These are phyloP conservation scores for Neoarius graeffei DNA, from an alignment of 2,113 vertebrate species.

Conservation along the genomic window DNA sequence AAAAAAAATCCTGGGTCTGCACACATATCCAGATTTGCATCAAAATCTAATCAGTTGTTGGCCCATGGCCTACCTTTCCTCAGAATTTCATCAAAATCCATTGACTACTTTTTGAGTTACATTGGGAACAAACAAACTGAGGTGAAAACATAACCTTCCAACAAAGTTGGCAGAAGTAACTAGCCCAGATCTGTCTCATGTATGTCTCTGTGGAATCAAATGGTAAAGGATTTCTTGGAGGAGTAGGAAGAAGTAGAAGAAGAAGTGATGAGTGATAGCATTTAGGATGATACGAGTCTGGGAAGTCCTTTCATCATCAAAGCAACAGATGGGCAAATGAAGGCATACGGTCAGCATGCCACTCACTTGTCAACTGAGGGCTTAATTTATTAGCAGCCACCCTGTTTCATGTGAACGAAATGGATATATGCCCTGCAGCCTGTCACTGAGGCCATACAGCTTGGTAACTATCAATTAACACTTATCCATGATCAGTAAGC, in stretches of 20 bases:
- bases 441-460: neutral
- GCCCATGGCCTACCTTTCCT: no score
- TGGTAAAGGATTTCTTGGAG: slow-evolving; percentile 7
- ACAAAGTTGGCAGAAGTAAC: neutral
- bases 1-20: no score
- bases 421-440: slow-evolving; percentile 4
- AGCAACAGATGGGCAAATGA: slow-evolving; percentile 54
- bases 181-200: neutral
- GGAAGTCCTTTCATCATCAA: slow-evolving; percentile 43
- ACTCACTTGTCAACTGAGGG: slow-evolving; percentile 31
- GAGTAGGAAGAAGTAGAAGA: neutral
- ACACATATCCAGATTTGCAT: no score
- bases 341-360: slow-evolving; percentile 9
- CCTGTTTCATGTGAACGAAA: slow-evolving; percentile 30
- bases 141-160: no score
- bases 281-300: slow-evolving; percentile 29
- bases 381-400: slow-evolving; percentile 45
- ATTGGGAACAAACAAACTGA: no score
- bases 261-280: slow-evolving; percentile 22
- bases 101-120: no score
- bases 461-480: slow-evolving; percentile 20
- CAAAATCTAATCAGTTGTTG: no score
- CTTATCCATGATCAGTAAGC: neutral
- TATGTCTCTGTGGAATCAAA: neutral
- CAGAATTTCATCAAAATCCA: no score